Evolutionary conservation across 2,113 vertebrate species (phyloP).

Genomic region (Prunella fulvescens): DNA sequence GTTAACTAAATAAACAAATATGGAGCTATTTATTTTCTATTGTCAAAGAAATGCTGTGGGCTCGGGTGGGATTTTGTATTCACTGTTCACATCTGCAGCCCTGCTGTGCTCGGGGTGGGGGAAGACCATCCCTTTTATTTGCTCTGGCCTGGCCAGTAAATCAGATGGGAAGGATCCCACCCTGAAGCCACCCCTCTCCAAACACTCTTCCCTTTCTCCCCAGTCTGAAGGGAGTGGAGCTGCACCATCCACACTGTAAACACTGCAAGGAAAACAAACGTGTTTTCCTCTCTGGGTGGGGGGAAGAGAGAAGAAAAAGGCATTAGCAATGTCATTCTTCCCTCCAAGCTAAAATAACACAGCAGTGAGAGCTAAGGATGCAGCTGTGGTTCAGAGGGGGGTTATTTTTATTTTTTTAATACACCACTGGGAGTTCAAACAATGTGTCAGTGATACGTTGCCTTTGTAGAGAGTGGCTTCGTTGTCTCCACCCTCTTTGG

Average conservation of each 20-base stretch:
- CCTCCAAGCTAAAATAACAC: background rate
- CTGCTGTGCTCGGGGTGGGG: background rate
- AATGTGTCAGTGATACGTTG: background rate
- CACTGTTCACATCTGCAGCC: constrained; percentile 47
- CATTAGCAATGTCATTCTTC: background rate
- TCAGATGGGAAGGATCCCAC: constrained; percentile 11
- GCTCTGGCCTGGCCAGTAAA: background rate
- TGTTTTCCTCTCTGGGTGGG: background rate
- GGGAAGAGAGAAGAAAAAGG: background rate
- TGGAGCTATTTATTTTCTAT: constrained; percentile 51
- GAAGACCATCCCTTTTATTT: background rate
- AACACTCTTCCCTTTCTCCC: background rate
- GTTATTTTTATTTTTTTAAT: constrained; percentile 49
- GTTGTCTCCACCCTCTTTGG: background rate
- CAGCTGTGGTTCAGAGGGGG: constrained; percentile 36
- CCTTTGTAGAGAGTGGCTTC: background rate
- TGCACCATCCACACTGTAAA: background rate
- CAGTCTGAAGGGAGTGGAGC: background rate
- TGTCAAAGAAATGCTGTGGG: constrained; percentile 45
- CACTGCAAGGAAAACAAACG: background rate
- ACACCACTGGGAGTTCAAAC: constrained; percentile 55
- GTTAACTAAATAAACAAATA: constrained; percentile 62
- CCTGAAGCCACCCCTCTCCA: background rate
- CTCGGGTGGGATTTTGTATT: constrained; percentile 3
- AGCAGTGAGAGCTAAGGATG: constrained; percentile 13